Percentiles rank a stretch among this genome's conserved stretches.
These are phyloP conservation scores for Phoebastria nigripes DNA, from an alignment of 2,797 vertebrate genomes.

Conservation along the genomic window DNA sequence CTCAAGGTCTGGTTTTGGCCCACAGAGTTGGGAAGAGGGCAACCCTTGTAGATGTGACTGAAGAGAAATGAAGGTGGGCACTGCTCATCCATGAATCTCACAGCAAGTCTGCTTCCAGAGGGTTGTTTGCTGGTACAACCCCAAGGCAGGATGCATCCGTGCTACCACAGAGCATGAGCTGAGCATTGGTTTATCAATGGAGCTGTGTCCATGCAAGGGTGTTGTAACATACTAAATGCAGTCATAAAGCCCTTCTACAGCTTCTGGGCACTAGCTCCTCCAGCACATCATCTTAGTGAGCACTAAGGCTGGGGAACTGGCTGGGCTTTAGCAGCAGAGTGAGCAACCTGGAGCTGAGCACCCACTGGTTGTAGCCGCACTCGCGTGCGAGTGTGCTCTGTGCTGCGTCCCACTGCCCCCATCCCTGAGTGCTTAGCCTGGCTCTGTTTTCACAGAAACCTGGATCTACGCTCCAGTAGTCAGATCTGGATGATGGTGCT, in stretches of 20 bases:
- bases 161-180: neutral
- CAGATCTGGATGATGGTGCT: neutral
- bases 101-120: neutral
- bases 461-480: rapidly evolving
- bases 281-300: neutral
- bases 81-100: neutral
- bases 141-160: neutral
- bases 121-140: neutral
- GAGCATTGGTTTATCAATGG: rapidly evolving
- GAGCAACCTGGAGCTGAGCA: neutral
- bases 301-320: neutral
- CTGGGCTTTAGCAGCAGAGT: neutral
- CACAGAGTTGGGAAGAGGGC: neutral
- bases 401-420: neutral
- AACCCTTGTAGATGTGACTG: neutral
- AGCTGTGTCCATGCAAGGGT: neutral
- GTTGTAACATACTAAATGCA: neutral
- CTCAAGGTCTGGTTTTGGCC: neutral
- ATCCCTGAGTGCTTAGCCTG: rapidly evolving
- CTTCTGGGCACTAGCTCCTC: neutral
- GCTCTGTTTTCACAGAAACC: neutral
- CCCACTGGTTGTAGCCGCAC: neutral
- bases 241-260: neutral
- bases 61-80: neutral
- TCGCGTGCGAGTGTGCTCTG: rapidly evolving